Conservation (phyloP, 2,888 invertebrate species). For the Drosophila rubida region DNA sequence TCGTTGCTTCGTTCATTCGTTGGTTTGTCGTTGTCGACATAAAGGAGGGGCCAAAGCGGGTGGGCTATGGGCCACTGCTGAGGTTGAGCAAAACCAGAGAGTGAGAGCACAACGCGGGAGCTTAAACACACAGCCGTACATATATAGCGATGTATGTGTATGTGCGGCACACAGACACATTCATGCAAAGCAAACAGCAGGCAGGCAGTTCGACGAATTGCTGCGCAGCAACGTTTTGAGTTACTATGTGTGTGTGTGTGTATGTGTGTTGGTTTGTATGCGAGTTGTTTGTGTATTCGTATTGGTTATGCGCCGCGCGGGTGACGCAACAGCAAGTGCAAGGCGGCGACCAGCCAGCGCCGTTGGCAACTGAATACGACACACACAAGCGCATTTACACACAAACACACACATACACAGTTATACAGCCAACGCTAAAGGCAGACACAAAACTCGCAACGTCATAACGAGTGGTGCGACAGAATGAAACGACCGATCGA, state of each 20-base stretch:
- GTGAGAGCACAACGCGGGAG: slow-evolving; percentile 60
- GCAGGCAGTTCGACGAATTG: slow-evolving; percentile 42
- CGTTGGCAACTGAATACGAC: slow-evolving; percentile 71
- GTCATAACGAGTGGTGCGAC: slow-evolving; percentile 69
- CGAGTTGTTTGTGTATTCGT: slow-evolving; percentile 35
- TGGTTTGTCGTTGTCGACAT: slow-evolving; percentile 34
- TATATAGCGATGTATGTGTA: slow-evolving; percentile 6
- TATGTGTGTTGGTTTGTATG: not conserved
- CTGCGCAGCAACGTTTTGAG: slow-evolving; percentile 51
- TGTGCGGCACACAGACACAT: not conserved
- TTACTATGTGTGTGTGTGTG: not conserved
- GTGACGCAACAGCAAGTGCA: slow-evolving; percentile 80
- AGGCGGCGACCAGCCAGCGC: slow-evolving; percentile 60
- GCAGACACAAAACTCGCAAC: slow-evolving; percentile 74
- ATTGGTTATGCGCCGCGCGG: slow-evolving; percentile 57
- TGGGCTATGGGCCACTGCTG: slow-evolving; percentile 32
- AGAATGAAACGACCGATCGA: slow-evolving; percentile 39
- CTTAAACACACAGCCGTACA: slow-evolving; percentile 40
- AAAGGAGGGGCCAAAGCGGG: slow-evolving; percentile 16
- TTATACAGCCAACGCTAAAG: slow-evolving; percentile 18
- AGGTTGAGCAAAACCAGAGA: slow-evolving; percentile 72
- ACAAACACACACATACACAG: slow-evolving; percentile 17
- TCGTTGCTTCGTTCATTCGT: slow-evolving; percentile 15
- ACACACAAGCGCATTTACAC: slow-evolving; percentile 15
- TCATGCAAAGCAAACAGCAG: slow-evolving; percentile 59